phyloP scores from a whole-genome alignment of 2,888 invertebrate species.

The Lasioglossum malachurum region DNA sequence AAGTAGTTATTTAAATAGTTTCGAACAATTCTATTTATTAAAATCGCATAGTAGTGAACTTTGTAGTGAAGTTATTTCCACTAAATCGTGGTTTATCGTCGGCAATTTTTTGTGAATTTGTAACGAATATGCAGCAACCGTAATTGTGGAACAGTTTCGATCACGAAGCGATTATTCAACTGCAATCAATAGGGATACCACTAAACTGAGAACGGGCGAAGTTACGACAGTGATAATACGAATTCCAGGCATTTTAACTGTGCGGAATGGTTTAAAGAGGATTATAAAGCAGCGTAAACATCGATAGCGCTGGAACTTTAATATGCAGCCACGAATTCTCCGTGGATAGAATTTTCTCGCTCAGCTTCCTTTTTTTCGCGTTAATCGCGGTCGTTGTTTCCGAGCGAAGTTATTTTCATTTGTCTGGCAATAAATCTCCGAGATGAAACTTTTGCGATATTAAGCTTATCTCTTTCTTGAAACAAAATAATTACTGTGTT shows the following conservation, averaged over 20 bases:
- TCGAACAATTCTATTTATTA: not conserved
- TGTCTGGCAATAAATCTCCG: not conserved
- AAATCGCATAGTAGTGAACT: not conserved
- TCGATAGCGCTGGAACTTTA: conserved; percentile 50
- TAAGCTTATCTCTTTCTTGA: not conserved
- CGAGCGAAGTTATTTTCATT: not conserved
- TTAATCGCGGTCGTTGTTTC: conserved; percentile 2
- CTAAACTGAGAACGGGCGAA: conserved; percentile 42
- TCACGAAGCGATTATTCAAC: conserved; percentile 19
- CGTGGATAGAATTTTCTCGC: conserved; percentile 11
- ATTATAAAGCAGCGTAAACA: conserved; percentile 58
- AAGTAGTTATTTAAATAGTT: not conserved
- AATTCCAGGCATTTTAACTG: conserved; percentile 61
- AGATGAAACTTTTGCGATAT: not conserved
- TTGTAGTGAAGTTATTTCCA: not conserved
- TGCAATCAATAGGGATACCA: conserved; percentile 28
- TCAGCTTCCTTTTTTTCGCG: not conserved
- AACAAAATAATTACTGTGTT: not conserved
- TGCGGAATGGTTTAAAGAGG: conserved; percentile 69
- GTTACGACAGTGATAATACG: conserved; percentile 67
- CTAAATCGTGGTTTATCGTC: not conserved
- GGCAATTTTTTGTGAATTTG: not conserved
- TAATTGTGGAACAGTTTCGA: conserved; percentile 3
- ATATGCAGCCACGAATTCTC: conserved; percentile 36
- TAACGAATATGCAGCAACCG: not conserved